Base-by-base conservation (phyloP, 1,140 invertebrate species). In the Drosophila kohkoa region DNA sequence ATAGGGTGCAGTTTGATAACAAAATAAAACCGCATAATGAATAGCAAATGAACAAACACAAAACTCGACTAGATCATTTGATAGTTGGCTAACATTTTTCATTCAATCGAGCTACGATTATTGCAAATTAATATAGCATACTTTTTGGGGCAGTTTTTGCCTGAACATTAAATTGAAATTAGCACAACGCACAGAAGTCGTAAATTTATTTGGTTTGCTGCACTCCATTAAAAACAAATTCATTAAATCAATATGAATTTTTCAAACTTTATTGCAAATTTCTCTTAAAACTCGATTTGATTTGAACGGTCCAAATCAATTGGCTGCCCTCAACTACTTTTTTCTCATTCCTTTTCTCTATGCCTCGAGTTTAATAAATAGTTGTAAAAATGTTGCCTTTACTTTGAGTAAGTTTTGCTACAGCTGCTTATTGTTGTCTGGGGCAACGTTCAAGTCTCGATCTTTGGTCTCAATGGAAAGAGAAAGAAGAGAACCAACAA, bases 381-480 rank as follows among this genome's bases (percentile, higher is more conserved):
- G 13, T 35, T 8, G 13, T 10, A 16, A 55, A 16, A n/a, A 55
- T 55, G 32, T 38, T 55, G 6, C n/a, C 15, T 11, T 38, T 32
- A 25, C 46, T 62, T 69, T 60, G n/a, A 60, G 46, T 8, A 38
- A 15, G 16, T 48, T 28, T 25, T 11, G 7, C 7, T 15, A 8
- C 11, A 38, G 35, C 48, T 65, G 20, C 55, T 58, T 71, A 63
- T 59, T 68, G 11, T 55, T 62, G 57, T 74, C 38, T 43, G 46
- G 46, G 30, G 28, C 35, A 25, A 41, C 28, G 25, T 8, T 60
- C 62, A 62, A 51, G 79, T 63, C n/a, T 35, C 64, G 60, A 82
- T 76, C 75, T 62, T 77, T 82, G 79, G 60, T 64, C 71, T 58
- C 52, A 25, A 7, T 69, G 80, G 58, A 62, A 2, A 25, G 2